Evolutionary conservation across 2,113 vertebrate genomes (phyloP), one percentile per base, ranked within the genome.

Genomic region (Aptenodytes patagonicus): DNA sequence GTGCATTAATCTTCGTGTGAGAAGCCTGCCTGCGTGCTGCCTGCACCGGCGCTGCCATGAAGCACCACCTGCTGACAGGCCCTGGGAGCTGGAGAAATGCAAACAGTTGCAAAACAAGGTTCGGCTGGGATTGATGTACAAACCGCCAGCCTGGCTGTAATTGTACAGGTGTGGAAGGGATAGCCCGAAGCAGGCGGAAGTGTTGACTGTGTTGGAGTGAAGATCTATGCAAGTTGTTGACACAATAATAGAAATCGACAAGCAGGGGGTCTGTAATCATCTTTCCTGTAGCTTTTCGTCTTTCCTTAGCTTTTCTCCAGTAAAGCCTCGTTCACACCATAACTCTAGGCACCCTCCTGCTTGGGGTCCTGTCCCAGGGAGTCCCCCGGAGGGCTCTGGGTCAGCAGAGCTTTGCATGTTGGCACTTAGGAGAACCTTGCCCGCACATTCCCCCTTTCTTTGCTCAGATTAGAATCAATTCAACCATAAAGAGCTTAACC

Each of bases 401-500:
- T 66, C 54, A 51, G 68, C 68, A 77, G 90, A 69, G 60, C 71
- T 94, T 79, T 46, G 34, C 6, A 11, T 8, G 10, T 14, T 58
- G 89, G 78, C n/a, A 28, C 86, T 58, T 17, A 22, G 62, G 66
- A 70, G 66, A 66, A 29, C 77, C 31, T 58, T 87, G 78, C 70
- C 65, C 7, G 10, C 20, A 26, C 40, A 4, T 79, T 89, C 20
- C n/a, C 34, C 21, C 17, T 80, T 78, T 26, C 80, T 62, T 87
- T 40, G 66, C 65, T 94, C 79, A 14, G 87, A 49, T 91, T 82
- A 90, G 83, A 94, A 89, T 83, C 87, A 36, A 31, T 61, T 87
- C 77, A 89, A n/a, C 69, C 69, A 8, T 81, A 62, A 75, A 84
- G 26, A 82, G 61, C n/a, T 93, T 91, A 88, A 88, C 78, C 75